These are phyloP conservation scores for Schizothorax lantsangensis DNA, from an alignment of 2,797 vertebrate species.

Conservation along the genomic window DNA sequence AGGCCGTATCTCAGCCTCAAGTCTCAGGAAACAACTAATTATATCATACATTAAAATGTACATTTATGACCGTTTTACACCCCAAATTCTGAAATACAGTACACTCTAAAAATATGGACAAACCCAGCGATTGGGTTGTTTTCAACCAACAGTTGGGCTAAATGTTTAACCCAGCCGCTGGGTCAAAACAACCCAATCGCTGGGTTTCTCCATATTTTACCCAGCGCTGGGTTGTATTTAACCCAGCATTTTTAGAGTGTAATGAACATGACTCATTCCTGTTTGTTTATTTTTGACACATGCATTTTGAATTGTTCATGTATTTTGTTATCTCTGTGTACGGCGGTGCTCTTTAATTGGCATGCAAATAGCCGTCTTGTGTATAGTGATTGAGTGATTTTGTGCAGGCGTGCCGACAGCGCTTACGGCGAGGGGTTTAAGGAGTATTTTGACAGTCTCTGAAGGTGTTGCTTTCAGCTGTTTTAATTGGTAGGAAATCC, in stretches of 20 bases:
- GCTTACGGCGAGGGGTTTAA: not conserved
- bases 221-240: no score
- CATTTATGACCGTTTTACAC: not conserved
- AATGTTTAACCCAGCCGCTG: no score
- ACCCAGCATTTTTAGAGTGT: not conserved
- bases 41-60: not conserved
- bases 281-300: not conserved
- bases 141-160: no score
- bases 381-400: constrained; percentile 4
- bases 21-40: not conserved
- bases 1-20: not conserved
- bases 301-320: not conserved
- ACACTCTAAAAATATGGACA: no score
- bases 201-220: no score
- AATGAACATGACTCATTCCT: not conserved
- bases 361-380: constrained; percentile 38
- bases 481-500: constrained; percentile 53
- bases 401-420: not conserved
- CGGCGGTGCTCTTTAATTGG: constrained; percentile 32
- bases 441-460: constrained; percentile 19
- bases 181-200: no score
- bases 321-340: not conserved
- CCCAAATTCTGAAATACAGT: not conserved
- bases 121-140: no score
- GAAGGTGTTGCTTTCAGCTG: constrained; percentile 34